Percentiles rank a stretch among this genome's conserved stretches.
Conservation (phyloP, 1,140 invertebrate species). For the Melitaea cinxia region DNA sequence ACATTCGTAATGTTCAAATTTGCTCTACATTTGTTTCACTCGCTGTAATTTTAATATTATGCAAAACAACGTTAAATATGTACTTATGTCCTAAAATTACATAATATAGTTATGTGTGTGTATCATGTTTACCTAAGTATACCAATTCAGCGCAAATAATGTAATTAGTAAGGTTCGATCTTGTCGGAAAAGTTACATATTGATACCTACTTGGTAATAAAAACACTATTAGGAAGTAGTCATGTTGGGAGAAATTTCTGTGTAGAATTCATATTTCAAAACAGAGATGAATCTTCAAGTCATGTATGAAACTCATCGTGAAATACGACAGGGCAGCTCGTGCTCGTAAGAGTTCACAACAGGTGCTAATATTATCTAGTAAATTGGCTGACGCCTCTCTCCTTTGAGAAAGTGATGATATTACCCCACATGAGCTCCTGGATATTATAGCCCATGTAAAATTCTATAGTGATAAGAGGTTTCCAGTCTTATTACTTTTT, state of each 20-base stretch:
- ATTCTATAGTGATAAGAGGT: slow-evolving; percentile 25
- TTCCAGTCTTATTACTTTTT: slow-evolving; percentile 18
- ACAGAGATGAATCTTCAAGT: not conserved
- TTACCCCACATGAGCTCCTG: slow-evolving; percentile 17
- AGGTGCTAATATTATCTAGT: slow-evolving; percentile 43
- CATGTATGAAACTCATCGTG: not conserved
- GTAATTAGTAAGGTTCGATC: too few species aligned
- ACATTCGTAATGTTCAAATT: too few species aligned
- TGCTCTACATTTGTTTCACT: too few species aligned
- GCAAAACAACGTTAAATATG: too few species aligned
- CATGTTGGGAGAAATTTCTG: not conserved
- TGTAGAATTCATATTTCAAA: not conserved
- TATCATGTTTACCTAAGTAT: too few species aligned
- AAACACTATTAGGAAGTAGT: too few species aligned
- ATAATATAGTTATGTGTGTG: too few species aligned
- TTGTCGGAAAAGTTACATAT: too few species aligned
- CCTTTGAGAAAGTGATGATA: slow-evolving; percentile 19
- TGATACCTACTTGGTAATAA: too few species aligned
- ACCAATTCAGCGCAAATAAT: too few species aligned
- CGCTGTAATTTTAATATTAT: too few species aligned
- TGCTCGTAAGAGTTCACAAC: slow-evolving; percentile 55
- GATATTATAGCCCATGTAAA: slow-evolving; percentile 27
- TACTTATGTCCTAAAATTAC: too few species aligned
- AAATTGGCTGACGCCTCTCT: slow-evolving; percentile 45
- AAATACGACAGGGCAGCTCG: slow-evolving; percentile 19